These are phyloP conservation scores for Callosobruchus maculatus DNA, from an alignment of 2,888 invertebrate genomes.

Conservation along the genomic window DNA sequence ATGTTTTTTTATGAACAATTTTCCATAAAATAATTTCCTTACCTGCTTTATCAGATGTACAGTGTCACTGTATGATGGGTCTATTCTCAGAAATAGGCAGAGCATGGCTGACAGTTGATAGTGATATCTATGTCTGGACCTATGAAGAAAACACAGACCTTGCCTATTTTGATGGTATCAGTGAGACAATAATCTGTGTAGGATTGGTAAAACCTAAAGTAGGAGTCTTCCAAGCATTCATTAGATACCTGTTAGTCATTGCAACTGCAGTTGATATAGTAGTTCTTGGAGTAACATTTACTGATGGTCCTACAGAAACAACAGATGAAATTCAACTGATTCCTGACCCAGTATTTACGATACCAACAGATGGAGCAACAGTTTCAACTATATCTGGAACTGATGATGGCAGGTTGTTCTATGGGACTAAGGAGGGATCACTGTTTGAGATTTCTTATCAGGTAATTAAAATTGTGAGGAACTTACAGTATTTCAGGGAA, in stretches of 20 bases:
- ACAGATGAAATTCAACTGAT: conserved; percentile 82
- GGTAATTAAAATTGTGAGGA: conserved; percentile 49
- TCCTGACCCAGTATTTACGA: conserved; percentile 89
- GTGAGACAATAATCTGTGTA: conserved; percentile 90
- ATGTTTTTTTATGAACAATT: too few relatives aligned
- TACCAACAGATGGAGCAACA: conserved; percentile 85
- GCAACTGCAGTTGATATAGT: conserved; percentile 95
- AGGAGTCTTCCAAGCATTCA: conserved; percentile 84
- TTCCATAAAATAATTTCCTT: conserved; percentile 20
- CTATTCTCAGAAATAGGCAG: conserved; percentile 93
- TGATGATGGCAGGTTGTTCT: conserved; percentile 82
- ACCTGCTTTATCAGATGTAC: conserved; percentile 67
- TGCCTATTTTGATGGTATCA: conserved; percentile 93
- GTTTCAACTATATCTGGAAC: conserved; percentile 81
- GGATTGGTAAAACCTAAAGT: conserved; percentile 85
- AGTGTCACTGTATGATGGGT: conserved; percentile 96
- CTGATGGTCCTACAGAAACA: conserved; percentile 51
- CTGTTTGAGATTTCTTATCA: conserved; percentile 94
- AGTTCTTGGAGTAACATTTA: conserved; percentile 70
- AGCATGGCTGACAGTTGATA: conserved; percentile 97
- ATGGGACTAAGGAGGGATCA: conserved; percentile 92
- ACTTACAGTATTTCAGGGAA: neutral
- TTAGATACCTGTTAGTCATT: conserved; percentile 85
- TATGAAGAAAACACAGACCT: conserved; percentile 94
- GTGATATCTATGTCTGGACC: conserved; percentile 97